Base-by-base conservation (phyloP, 2,797 vertebrate genomes). In the Tarsius wallacei region DNA sequence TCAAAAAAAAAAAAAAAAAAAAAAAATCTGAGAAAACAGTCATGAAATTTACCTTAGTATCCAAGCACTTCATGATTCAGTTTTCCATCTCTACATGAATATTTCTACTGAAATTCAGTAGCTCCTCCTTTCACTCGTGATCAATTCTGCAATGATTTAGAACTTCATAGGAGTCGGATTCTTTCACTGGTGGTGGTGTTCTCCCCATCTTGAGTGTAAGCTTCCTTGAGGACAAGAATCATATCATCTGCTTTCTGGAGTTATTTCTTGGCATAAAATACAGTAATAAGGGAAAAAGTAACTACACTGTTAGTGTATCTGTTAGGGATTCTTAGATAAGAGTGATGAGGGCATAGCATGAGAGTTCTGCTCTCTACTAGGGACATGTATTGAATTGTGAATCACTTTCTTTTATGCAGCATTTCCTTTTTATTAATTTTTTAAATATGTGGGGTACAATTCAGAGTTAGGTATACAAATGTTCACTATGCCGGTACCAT, bases 1-100 rank as follows among this genome's bases (percentile, higher is more conserved):
- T n/a, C n/a, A n/a, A n/a, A n/a, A n/a, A n/a, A n/a, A n/a, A n/a
- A n/a, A n/a, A n/a, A n/a, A n/a, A n/a, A n/a, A n/a, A n/a, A n/a
- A n/a, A n/a, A n/a, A n/a, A n/a, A n/a, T n/a, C 42, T 64, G 73
- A 93, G 87, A 94, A 94, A 91, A 92, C 49, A 94, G 74, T 64
- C 77, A 74, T 49, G 77, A 53, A 83, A 76, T 82, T 92, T 87
- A 61, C 77, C 66, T 71, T 74, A 83, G n/a, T 68, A 73, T n/a
- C 63, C 68, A 83, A 87, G 73, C 51, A 55, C 57, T 90, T 80
- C 49, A 17, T 2, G 22, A 47, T 57, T n/a, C 68, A 59, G 49
- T 78, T 93, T 94, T 83, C 76, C 42, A n/a, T 81, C 31, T 93
- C 47, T 74, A 7, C 47, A 6, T 61, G 64, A 91, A 0, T 36